Conservation (phyloP, 2,888 invertebrate species). For the Nephrotoma appendiculata region DNA sequence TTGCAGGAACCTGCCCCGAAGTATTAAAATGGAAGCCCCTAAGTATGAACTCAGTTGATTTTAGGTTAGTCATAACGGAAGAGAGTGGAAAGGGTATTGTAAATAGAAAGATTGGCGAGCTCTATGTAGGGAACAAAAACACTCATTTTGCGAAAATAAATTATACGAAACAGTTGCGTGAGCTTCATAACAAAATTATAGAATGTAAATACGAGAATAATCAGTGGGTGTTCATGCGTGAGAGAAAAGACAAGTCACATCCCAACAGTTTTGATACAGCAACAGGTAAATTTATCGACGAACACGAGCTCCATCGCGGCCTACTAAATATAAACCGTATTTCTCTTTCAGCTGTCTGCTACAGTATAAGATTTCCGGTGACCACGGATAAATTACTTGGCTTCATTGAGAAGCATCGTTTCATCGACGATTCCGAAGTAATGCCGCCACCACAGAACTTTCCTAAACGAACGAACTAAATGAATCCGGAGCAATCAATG, state of each 20-base stretch:
- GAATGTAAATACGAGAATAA: conserved; percentile 78
- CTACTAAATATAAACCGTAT: conserved; percentile 6
- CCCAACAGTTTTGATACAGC: conserved; percentile 87
- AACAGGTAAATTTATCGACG: conserved; percentile 36
- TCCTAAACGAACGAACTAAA: not conserved
- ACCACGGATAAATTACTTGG: conserved; percentile 67
- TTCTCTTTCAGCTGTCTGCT: conserved; percentile 50
- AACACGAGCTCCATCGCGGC: not conserved
- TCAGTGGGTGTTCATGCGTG: conserved; percentile 88
- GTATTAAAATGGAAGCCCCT: conserved; percentile 98
- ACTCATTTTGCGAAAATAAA: conserved; percentile 46
- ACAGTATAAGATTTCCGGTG: conserved; percentile 71
- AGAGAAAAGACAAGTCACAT: conserved; percentile 90
- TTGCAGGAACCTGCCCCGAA: conserved; percentile 62
- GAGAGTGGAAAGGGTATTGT: conserved; percentile 60
- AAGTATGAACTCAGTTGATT: conserved; percentile 91
- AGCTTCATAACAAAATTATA: conserved; percentile 83
- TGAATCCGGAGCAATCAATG: not conserved
- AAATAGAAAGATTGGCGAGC: conserved; percentile 49
- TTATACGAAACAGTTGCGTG: conserved; percentile 60
- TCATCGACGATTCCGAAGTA: conserved; percentile 46
- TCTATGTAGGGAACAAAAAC: conserved; percentile 51
- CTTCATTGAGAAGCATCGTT: conserved; percentile 51
- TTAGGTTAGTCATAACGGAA: conserved; percentile 66
- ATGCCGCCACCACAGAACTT: conserved; percentile 48